Percentiles rank a stretch among this genome's conserved stretches.
Conservation (phyloP, 2,113 vertebrate species). For the Colinus virginianus region DNA sequence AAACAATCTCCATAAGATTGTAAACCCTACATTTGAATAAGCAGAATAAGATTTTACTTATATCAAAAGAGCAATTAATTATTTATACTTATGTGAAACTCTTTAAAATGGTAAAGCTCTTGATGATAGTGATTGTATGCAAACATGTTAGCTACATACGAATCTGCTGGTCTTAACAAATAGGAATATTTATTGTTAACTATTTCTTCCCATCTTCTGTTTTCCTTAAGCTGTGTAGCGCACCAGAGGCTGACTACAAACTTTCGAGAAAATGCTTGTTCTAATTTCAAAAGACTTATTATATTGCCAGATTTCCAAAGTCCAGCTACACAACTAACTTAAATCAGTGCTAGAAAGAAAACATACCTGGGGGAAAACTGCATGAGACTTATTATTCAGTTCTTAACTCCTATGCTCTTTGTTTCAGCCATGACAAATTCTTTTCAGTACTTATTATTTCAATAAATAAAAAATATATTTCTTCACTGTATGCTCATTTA, state of each 20-base stretch:
- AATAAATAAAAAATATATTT: neutral
- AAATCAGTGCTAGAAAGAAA: neutral
- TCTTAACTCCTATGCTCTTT: neutral
- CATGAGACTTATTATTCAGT: neutral
- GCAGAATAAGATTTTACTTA: neutral
- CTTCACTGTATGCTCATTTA: neutral
- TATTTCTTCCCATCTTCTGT: neutral
- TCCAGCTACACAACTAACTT: neutral
- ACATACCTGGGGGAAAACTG: fast-evolving
- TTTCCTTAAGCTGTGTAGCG: neutral
- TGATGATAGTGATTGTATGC: neutral
- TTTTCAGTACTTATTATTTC: neutral
- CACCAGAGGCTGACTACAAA: neutral
- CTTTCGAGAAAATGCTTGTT: neutral
- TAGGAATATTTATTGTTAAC: neutral
- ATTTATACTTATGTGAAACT: neutral
- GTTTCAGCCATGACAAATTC: neutral
- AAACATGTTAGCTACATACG: neutral
- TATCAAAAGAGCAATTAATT: neutral
- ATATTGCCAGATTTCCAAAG: neutral
- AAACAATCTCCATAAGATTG: neutral
- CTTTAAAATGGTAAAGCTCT: neutral
- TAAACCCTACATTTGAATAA: neutral
- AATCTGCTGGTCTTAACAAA: neutral
- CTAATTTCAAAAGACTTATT: neutral